Evolutionary conservation across 2,888 invertebrate species (phyloP), one percentile per base, ranked within the genome.

Genomic region (Drosophila robusta): DNA sequence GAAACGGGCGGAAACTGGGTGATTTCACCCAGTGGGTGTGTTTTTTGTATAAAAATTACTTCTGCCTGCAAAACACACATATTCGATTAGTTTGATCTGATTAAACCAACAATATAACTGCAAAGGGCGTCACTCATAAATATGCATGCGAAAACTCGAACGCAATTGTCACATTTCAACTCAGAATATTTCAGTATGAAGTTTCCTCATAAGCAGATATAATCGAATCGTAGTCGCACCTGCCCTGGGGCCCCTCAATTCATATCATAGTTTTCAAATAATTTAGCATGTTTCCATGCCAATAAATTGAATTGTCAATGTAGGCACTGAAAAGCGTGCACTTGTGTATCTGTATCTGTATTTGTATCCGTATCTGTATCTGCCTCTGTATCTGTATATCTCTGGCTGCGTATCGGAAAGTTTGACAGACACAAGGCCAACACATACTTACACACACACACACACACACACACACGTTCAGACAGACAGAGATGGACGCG

Each of bases 281-380:
- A 81, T 81, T 85, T 81, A 72, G 66, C 72, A 63, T 67, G 74
- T 77, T 80, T 62, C 69, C 63, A 54, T 56, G 67, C 62, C 83
- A 86, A 74, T 80, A 80, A 86, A 81, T 86, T 86, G 77, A 81
- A 83, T 86, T 87, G 77, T 79, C 80, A 55, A 16, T 52, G 55
- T 61, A 51, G 56, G 47, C 61, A 58, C 3, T 36, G 14, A 32
- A 41, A 46, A 41, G 52, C 52, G 32, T 58, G 51, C 70, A 51
- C 32, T 51, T 42, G 11, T n/a, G 32, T 45, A 60, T 16, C 42
- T 51, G 24, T 11, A 26, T 45, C 14, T 64, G 22, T 18, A 46
- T 29, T 26, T 46, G n/a, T 41, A 51, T 6, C 29, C 54, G n/a
- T 45, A 52, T 24, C 16, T 44, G 32, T 36, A 22, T n/a, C 11